A percentile compares a stretch with the other conserved stretches of the same genome.
These are phyloP conservation scores for Menidia beryllina DNA, from an alignment of 2,113 vertebrate genomes.

Conservation along the genomic window DNA sequence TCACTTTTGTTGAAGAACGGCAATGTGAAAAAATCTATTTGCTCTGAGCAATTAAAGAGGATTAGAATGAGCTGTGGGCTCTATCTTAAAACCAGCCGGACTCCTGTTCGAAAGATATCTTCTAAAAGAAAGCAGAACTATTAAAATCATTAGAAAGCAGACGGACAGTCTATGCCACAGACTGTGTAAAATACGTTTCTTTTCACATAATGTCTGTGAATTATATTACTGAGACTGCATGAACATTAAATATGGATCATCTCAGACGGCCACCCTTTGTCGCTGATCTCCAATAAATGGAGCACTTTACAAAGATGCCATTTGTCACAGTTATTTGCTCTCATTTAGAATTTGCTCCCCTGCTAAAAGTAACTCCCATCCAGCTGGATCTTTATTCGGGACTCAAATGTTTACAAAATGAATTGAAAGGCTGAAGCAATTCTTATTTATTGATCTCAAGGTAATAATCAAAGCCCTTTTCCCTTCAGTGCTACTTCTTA, in stretches of 20 bases:
- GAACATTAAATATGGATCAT: constrained; percentile 69
- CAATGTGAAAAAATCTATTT: not conserved
- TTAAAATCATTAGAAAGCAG: constrained; percentile 3
- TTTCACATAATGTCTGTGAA: constrained; percentile 53
- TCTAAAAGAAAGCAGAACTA: not conserved
- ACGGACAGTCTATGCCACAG: not conserved
- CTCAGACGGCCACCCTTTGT: constrained; percentile 60
- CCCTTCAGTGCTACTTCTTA: constrained; percentile 5
- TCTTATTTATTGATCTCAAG: constrained; percentile 49
- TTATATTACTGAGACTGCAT: constrained; percentile 46
- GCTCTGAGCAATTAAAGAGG: constrained; percentile 40
- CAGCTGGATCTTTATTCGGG: constrained; percentile 34
- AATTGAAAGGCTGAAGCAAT: constrained; percentile 27
- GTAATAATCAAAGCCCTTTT: constrained; percentile 46
- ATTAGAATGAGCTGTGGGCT: constrained; percentile 32
- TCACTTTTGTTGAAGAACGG: no score
- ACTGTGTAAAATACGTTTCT: constrained; percentile 33
- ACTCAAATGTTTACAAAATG: constrained; percentile 36
- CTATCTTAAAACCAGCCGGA: constrained; percentile 20
- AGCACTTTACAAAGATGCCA: constrained; percentile 49
- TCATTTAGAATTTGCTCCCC: constrained; percentile 49
- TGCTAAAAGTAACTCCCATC: constrained; percentile 27
- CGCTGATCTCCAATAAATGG: constrained; percentile 58
- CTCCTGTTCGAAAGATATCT: not conserved
- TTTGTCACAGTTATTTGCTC: constrained; percentile 72